A percentile compares a stretch with the other conserved stretches of the same genome.
phyloP scores from a whole-genome alignment of 2,113 vertebrate genomes.

The Etheostoma cragini region DNA sequence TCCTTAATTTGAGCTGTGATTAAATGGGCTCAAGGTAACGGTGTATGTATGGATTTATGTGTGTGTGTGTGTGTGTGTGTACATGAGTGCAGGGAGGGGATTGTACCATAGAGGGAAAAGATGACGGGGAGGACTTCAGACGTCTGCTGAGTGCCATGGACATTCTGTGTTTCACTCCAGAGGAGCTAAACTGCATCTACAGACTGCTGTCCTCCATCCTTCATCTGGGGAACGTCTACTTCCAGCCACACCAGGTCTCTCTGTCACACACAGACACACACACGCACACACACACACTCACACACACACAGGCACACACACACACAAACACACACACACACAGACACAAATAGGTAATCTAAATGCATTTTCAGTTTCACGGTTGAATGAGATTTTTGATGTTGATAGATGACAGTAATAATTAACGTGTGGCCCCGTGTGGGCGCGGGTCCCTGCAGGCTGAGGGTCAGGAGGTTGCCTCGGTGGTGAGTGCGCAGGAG shows the following conservation, averaged over 20 bases:
- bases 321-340: neutral
- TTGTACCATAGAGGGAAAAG: conserved; percentile 92
- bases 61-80: conserved; percentile 5
- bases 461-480: conserved; percentile 91
- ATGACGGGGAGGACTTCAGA: conserved; percentile 90
- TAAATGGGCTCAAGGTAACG: conserved; percentile 22
- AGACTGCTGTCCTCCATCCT: conserved; percentile 95
- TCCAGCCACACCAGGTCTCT: conserved; percentile 80
- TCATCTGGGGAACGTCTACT: conserved; percentile 97
- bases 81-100: conserved; percentile 89
- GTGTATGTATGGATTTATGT: neutral
- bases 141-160: conserved; percentile 95
- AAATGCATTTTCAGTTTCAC: conserved; percentile 36
- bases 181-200: conserved; percentile 94
- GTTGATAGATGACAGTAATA: conserved; percentile 37
- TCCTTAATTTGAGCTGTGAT: conserved; percentile 39
- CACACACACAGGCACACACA: conserved; percentile 1
- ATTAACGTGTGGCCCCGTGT: conserved; percentile 4
- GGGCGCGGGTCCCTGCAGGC: conserved; percentile 76
- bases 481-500: conserved; percentile 92
- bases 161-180: conserved; percentile 89
- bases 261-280: neutral
- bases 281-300: neutral
- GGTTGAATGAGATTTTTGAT: conserved; percentile 32
- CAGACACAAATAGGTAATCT: neutral